phyloP scores from a whole-genome alignment of 2,888 invertebrate genomes.

The Noctua janthe region DNA sequence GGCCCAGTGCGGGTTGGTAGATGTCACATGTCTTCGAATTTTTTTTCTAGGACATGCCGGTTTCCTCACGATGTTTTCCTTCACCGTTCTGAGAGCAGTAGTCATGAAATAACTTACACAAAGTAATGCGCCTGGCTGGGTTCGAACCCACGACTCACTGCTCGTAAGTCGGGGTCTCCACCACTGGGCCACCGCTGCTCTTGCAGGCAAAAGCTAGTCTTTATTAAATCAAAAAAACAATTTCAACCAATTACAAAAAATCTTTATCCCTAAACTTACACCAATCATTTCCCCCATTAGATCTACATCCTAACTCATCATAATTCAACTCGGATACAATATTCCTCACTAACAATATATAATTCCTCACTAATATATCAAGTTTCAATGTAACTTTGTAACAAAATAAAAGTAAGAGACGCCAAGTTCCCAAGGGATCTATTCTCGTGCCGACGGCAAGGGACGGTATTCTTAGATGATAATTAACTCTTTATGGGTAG shows the following conservation, averaged over 20 bases:
- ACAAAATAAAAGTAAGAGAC: conserved; percentile 76
- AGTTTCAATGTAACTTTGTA: conserved; percentile 69
- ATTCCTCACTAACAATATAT: conserved; percentile 13
- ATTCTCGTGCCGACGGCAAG: conserved; percentile 75
- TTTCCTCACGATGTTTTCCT: too few species aligned
- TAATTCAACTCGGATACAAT: conserved; percentile 39
- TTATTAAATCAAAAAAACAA: background rate
- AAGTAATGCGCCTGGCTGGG: too few species aligned
- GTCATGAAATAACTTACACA: too few species aligned
- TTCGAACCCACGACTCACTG: too few species aligned
- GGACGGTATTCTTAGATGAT: conserved; percentile 86
- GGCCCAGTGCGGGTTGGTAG: too few species aligned
- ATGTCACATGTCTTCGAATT: too few species aligned
- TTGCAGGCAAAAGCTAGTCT: background rate
- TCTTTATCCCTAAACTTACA: background rate
- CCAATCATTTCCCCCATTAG: conserved; percentile 16
- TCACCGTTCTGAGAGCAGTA: too few species aligned
- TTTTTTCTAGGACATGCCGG: too few species aligned
- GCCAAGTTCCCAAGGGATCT: conserved; percentile 84
- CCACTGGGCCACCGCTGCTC: too few species aligned
- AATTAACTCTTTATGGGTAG: conserved; percentile 88
- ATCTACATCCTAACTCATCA: conserved; percentile 20
- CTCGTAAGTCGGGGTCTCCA: too few species aligned
- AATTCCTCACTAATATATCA: conserved; percentile 62
- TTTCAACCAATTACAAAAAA: conserved; percentile 4